phyloP scores from a whole-genome alignment of 2,113 vertebrate genomes.

The Pteruthius melanotis region DNA sequence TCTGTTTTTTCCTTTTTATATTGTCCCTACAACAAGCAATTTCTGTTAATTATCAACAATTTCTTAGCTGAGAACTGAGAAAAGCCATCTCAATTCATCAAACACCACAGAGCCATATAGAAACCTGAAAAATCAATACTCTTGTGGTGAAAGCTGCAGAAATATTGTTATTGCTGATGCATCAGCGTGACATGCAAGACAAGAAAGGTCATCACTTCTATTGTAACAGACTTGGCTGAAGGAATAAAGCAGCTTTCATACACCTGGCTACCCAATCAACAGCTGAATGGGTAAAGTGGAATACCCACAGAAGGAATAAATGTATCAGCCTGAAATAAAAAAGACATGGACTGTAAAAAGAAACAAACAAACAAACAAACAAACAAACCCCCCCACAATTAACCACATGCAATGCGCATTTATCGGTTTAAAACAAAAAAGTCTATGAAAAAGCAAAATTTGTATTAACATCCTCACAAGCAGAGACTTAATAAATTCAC shows the following conservation, averaged over 20 bases:
- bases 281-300: neutral
- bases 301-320: neutral
- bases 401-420: neutral
- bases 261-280: neutral
- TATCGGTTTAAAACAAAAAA: neutral
- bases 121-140: neutral
- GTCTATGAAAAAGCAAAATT: neutral
- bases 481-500: neutral
- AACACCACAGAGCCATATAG: neutral
- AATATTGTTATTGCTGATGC: neutral
- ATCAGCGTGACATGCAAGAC: neutral
- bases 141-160: neutral
- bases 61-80: neutral
- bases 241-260: neutral
- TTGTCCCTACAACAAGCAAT: neutral
- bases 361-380: too few relatives aligned
- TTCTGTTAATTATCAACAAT: neutral
- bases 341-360: neutral
- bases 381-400: neutral
- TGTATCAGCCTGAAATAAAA: neutral
- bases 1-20: neutral
- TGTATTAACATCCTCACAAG: neutral
- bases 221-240: neutral
- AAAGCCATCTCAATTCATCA: neutral
- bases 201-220: neutral